A percentile compares a stretch with the other conserved stretches of the same genome.
Conservation (phyloP, 2,888 invertebrate species). For the Embidobia sp. region DNA sequence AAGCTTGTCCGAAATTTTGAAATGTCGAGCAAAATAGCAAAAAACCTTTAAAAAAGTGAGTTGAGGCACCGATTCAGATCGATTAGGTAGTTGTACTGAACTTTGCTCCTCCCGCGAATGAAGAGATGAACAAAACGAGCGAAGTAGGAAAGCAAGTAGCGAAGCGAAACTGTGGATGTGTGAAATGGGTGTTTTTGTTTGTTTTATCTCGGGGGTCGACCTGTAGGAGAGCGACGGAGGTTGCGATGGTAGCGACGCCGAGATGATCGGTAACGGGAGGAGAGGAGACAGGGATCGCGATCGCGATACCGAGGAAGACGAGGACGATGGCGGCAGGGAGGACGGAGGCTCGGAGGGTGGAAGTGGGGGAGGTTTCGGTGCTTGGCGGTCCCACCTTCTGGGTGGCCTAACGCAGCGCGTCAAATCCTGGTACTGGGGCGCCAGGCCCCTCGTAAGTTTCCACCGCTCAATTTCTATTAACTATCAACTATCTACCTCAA, state of each 20-base stretch:
- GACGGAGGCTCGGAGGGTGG: constrained; percentile 81
- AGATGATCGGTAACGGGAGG: constrained; percentile 80
- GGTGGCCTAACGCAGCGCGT: constrained; percentile 98
- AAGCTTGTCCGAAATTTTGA: too few relatives aligned
- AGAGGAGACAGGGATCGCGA: constrained; percentile 73
- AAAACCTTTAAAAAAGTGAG: too few relatives aligned
- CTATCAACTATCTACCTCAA: constrained; percentile 35
- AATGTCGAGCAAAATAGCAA: too few relatives aligned
- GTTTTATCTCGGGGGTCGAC: constrained; percentile 64
- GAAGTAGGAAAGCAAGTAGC: constrained; percentile 19
- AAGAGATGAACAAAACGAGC: constrained; percentile 29
- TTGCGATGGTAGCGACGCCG: constrained; percentile 81
- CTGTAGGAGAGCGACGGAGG: constrained; percentile 79
- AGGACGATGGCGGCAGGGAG: constrained; percentile 80
- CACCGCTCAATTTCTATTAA: constrained; percentile 56
- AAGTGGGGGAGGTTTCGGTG: constrained; percentile 85
- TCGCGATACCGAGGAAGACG: constrained; percentile 80
- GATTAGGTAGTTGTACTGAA: too few relatives aligned
- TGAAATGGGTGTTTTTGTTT: constrained; percentile 67
- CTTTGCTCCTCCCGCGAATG: too few relatives aligned
- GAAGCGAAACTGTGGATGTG: constrained; percentile 59
- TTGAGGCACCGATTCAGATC: too few relatives aligned
- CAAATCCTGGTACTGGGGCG: constrained; percentile 98
- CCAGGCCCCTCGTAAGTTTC: constrained; percentile 95
- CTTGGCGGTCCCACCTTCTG: constrained; percentile 93